Conservation (phyloP, 2,113 vertebrate species). For the Cyprinus carpio region DNA sequence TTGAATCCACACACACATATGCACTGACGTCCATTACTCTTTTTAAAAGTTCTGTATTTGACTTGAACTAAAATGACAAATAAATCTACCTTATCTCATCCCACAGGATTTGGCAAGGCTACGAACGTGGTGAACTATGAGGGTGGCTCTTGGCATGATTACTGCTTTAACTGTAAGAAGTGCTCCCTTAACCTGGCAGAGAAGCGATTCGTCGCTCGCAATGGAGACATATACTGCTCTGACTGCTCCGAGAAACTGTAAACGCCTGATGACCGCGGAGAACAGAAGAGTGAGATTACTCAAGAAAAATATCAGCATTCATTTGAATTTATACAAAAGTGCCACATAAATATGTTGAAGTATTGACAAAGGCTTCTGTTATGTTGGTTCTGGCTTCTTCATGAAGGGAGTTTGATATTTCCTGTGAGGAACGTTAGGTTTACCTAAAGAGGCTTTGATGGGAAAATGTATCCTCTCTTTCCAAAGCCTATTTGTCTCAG, state of each 20-base stretch:
- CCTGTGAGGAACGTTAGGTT: constrained; percentile 3
- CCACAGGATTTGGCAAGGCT: constrained; percentile 86
- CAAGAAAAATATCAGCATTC: constrained; percentile 7
- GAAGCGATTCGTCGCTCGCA: constrained; percentile 87
- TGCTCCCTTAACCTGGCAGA: constrained; percentile 89
- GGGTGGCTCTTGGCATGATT: constrained; percentile 92
- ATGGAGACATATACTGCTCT: constrained; percentile 86
- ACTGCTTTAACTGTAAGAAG: constrained; percentile 96
- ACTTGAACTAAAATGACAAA: neutral
- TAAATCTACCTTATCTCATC: constrained; percentile 15
- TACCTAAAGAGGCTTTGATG: constrained; percentile 19
- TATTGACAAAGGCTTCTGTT: constrained; percentile 35
- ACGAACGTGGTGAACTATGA: constrained; percentile 95
- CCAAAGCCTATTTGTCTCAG: neutral
- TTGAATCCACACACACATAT: constrained; percentile 20
- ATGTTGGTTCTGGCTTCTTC: constrained; percentile 35
- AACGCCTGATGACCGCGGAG: neutral
- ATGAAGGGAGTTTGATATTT: constrained; percentile 32
- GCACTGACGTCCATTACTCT: neutral
- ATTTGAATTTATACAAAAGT: constrained; percentile 15
- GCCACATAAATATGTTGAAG: neutral
- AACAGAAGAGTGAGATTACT: neutral
- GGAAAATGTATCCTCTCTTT: constrained; percentile 23
- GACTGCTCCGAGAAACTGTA: constrained; percentile 88
- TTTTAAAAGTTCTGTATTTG: neutral